Percentiles rank a stretch among this genome's conserved stretches.
Evolutionary conservation across 1,140 invertebrate genomes (phyloP).

Genomic region (Maconellicoccus hirsutus): DNA sequence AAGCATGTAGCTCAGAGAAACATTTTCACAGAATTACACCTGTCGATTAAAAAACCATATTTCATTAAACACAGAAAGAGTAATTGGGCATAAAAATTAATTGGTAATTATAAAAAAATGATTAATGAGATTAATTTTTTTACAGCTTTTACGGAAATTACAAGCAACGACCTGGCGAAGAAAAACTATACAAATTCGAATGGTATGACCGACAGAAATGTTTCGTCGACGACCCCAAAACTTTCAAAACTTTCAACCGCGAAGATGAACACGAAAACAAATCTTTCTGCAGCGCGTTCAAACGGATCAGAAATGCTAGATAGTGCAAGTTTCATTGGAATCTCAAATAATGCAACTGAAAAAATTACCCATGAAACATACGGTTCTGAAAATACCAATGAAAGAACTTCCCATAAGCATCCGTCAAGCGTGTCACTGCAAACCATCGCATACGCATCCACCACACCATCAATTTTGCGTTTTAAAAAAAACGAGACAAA

Average conservation of each 20-base stretch:
- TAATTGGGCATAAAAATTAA: not conserved
- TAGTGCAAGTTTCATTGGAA: not conserved
- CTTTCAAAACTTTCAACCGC: not conserved
- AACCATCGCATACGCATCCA: not conserved
- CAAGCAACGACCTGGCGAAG: not conserved
- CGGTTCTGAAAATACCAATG: too few relatives aligned
- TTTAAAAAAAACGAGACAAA: not conserved
- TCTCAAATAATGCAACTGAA: not conserved
- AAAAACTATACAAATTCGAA: not conserved
- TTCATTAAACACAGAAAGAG: not conserved
- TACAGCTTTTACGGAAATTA: not conserved
- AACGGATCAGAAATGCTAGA: not conserved
- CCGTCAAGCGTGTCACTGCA: not conserved
- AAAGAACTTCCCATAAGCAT: not conserved
- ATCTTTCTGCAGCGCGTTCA: not conserved
- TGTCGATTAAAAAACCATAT: not conserved
- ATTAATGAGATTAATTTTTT: not conserved
- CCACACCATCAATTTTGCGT: not conserved
- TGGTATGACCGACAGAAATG: not conserved
- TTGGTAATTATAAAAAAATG: not conserved
- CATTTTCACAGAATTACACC: not conserved
- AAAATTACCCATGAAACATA: too few relatives aligned
- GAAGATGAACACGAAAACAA: not conserved
- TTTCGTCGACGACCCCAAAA: not conserved
- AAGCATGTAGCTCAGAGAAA: too few relatives aligned